Percentiles rank a stretch among this genome's conserved stretches.
phyloP scores from a whole-genome alignment of 2,113 vertebrate species.

The Lagopus leucura region DNA sequence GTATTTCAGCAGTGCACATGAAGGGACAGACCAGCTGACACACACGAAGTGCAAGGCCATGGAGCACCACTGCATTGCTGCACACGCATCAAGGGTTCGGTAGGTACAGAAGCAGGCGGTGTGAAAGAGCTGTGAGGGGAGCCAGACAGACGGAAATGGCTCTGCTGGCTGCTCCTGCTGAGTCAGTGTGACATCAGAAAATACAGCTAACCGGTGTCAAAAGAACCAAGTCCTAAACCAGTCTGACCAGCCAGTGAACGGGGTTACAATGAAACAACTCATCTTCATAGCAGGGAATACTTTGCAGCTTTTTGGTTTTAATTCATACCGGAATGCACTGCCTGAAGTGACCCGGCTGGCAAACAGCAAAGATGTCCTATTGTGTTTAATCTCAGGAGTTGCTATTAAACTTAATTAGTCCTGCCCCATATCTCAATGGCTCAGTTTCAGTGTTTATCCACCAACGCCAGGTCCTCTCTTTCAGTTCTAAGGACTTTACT shows the following conservation, averaged over 20 bases:
- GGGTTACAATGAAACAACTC: not conserved
- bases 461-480: not conserved
- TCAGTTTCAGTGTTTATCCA: not conserved
- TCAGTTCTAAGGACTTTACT: not conserved
- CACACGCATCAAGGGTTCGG: not conserved
- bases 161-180: not conserved
- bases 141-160: accelerated
- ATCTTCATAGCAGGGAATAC: not conserved
- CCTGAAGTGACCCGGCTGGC: not conserved
- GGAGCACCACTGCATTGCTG: accelerated
- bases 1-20: accelerated
- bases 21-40: not conserved
- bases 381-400: not conserved
- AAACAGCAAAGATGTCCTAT: not conserved
- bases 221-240: not conserved
- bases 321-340: not conserved
- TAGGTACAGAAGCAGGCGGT: not conserved
- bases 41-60: accelerated
- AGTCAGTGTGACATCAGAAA: not conserved
- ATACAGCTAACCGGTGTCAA: not conserved
- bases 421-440: not conserved
- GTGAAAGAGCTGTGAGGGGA: not conserved
- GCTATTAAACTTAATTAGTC: not conserved
- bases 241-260: too few species aligned
- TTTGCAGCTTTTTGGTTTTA: not conserved